phyloP scores from a whole-genome alignment of 2,113 vertebrate genomes.

The Scomber scombrus region DNA sequence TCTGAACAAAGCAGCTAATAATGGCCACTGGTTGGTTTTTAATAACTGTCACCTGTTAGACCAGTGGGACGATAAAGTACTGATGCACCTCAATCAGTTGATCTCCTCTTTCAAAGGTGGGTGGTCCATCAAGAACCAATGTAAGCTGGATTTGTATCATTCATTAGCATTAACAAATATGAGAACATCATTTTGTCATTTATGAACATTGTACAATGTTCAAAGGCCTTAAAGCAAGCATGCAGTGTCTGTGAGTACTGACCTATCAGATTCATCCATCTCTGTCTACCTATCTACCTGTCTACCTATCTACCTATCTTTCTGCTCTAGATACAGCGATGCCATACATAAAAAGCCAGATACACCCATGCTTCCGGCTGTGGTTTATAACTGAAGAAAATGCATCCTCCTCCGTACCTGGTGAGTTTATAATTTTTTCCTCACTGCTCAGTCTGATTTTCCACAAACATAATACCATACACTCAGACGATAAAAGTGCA shows the following conservation, averaged over 20 bases:
- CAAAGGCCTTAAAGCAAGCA: too few relatives aligned
- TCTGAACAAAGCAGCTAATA: conserved; percentile 69
- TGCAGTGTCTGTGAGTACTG: too few relatives aligned
- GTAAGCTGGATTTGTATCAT: not conserved
- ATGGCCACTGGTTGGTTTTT: conserved; percentile 89
- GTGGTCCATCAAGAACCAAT: not conserved
- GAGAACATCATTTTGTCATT: too few relatives aligned
- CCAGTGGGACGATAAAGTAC: conserved; percentile 82
- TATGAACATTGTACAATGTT: too few relatives aligned
- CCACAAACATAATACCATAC: not conserved
- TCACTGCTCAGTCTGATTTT: not conserved
- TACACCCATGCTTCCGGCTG: conserved; percentile 83
- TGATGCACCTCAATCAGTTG: conserved; percentile 73
- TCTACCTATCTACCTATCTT: not conserved
- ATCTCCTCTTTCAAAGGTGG: conserved; percentile 62
- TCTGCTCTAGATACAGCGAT: not conserved
- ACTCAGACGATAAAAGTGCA: not conserved
- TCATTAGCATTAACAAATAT: not conserved
- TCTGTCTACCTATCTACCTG: not conserved
- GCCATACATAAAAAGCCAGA: not conserved
- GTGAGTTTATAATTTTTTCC: conserved; percentile 64
- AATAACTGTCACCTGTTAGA: conserved; percentile 87
- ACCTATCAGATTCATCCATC: too few relatives aligned
- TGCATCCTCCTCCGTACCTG: conserved; percentile 79
- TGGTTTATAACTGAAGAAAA: conserved; percentile 85